These are phyloP conservation scores for Himalopsyche anomala DNA, from an alignment of 2,888 invertebrate genomes.

Conservation along the genomic window DNA sequence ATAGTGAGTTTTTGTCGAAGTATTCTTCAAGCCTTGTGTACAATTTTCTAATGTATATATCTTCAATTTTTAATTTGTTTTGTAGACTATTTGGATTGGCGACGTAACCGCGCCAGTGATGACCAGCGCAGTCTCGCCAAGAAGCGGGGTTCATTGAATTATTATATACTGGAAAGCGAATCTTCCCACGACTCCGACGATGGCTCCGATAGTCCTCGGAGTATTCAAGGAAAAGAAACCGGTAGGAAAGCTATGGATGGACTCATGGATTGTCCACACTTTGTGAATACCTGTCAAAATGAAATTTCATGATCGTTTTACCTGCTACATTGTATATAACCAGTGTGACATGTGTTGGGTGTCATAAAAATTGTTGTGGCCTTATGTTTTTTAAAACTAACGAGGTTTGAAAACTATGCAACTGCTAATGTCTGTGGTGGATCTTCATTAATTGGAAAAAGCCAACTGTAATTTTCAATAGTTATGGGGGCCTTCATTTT, in stretches of 20 bases:
- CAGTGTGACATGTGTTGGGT: background rate
- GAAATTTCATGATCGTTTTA: background rate
- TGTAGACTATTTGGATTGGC: constrained; percentile 55
- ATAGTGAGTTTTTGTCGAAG: constrained; percentile 51
- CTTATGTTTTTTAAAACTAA: constrained; percentile 6
- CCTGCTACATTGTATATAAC: background rate
- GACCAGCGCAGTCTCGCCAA: constrained; percentile 16
- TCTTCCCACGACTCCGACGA: constrained; percentile 67
- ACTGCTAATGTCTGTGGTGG: background rate
- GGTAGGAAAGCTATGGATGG: constrained; percentile 71
- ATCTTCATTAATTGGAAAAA: background rate
- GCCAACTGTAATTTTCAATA: too few species aligned
- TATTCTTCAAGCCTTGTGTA: background rate
- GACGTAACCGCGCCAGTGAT: constrained; percentile 41
- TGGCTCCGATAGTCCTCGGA: constrained; percentile 78
- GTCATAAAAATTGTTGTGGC: background rate
- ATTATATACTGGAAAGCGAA: constrained; percentile 64
- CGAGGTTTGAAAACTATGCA: background rate
- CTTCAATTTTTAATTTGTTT: background rate
- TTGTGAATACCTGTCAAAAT: background rate
- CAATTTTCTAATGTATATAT: background rate
- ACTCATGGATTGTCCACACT: background rate
- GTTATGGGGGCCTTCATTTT: background rate
- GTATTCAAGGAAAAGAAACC: constrained; percentile 81
- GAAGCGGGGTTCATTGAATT: constrained; percentile 49